Evolutionary conservation across 2,113 vertebrate genomes (phyloP), one percentile per base, ranked within the genome.

Genomic region (Ifrita kowaldi): DNA sequence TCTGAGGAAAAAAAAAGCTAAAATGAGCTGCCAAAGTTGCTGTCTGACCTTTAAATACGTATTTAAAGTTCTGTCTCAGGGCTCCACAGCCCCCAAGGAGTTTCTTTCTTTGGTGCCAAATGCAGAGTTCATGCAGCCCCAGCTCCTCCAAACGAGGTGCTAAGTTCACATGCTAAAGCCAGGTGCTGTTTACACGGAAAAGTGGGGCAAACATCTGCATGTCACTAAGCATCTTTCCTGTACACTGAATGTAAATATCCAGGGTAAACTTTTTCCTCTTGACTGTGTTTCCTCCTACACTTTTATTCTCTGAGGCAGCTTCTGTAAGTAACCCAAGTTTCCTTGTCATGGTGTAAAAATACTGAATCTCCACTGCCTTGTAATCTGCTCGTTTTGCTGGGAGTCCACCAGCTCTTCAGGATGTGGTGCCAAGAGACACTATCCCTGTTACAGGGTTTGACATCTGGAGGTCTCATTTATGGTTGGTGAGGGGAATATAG

Each of bases 401-500:
- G 20, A 46, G 24, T 24, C 78, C 62, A 6, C 12, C 42, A 78
- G 11, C 7, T 56, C 32, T 42, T 35, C 49, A 71, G 39, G 30
- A n/a, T 0, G 0, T 63, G 41, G 22, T 49, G 14, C 8, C 13
- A 73, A 41, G 11, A 42, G 19, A 30, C n/a, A 15, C 16, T 9
- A 11, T 13, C 14, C 7, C 16, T 53, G 1, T 19, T 30, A 16
- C 3, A 49, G 39, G 3, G 7, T 57, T 60, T 78, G 60, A 42
- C 19, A 21, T 67, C 37, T 70, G 60, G 28, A 67, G 32, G 10
- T 84, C 76, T 78, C 30, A 3, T 22, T 20, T 28, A 26, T 20
- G 17, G 14, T 10, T 96, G 73, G 6, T 44, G 16, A 39, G 30
- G 14, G 11, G 28, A 81, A 53, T 46, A 13, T 3, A 33, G 14